Percentiles rank a stretch among this genome's conserved stretches.
Evolutionary conservation across 2,113 vertebrate species (phyloP).

Genomic region (Zeus faber): DNA sequence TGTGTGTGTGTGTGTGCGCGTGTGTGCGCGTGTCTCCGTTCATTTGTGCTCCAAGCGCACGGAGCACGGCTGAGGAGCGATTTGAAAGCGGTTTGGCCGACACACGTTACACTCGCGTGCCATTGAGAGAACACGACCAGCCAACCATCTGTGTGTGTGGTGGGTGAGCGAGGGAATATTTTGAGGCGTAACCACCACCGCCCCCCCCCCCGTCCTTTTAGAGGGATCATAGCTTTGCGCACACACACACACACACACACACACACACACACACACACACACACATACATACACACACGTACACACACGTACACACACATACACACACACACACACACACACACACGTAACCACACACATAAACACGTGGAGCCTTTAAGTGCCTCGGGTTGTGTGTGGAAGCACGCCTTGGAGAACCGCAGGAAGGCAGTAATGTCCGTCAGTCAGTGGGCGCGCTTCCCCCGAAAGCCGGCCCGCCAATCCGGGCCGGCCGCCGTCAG

Average conservation of each 20-base stretch:
- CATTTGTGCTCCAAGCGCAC: no score
- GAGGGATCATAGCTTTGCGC: not conserved
- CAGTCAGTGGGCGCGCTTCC: slow-evolving; percentile 48
- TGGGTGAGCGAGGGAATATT: no score
- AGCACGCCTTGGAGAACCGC: slow-evolving; percentile 41
- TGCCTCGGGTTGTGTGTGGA: no score
- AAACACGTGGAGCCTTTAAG: no score
- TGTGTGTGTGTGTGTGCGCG: slow-evolving; percentile 18
- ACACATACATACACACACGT: not conserved
- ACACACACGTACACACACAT: slow-evolving; percentile 5
- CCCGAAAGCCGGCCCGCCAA: slow-evolving; percentile 52
- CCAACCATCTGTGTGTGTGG: no score
- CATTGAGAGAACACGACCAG: no score
- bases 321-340: slow-evolving; percentile 13
- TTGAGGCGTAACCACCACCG: no score
- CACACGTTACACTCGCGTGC: no score
- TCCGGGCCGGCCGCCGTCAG: slow-evolving; percentile 50
- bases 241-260: slow-evolving; percentile 7
- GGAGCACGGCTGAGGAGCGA: no score
- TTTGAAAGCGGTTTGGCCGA: no score
- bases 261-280: slow-evolving; percentile 3
- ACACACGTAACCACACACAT: slow-evolving; percentile 6
- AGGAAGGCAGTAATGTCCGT: slow-evolving; percentile 35
- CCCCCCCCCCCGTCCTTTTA: not conserved
- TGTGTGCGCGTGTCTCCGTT: slow-evolving; percentile 9